phyloP scores from a whole-genome alignment of 1,140 invertebrate genomes.

The Conus ventricosus region DNA sequence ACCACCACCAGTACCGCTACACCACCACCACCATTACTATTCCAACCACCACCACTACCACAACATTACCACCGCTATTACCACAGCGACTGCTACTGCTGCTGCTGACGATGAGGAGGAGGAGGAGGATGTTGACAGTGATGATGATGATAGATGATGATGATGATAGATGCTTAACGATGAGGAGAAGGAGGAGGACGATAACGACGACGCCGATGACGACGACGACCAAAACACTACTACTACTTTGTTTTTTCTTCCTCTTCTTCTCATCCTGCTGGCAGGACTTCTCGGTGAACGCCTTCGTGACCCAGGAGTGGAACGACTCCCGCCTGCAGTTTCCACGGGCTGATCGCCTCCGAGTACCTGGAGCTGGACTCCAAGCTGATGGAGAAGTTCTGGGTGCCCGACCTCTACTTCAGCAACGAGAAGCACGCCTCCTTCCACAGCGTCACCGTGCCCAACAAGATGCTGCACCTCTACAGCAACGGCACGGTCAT shows the following conservation, averaged over 20 bases:
- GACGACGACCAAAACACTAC: too few species aligned
- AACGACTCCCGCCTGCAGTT: conserved; percentile 65
- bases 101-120: too few species aligned
- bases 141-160: too few species aligned
- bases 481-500: conserved; percentile 77
- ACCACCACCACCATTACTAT: too few species aligned
- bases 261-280: neutral
- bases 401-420: conserved; percentile 65
- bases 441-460: conserved; percentile 74
- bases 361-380: conserved; percentile 61
- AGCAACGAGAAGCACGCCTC: conserved; percentile 81
- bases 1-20: too few species aligned
- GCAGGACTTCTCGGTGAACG: conserved; percentile 72
- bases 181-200: neutral
- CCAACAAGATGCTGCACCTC: conserved; percentile 81
- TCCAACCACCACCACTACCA: too few species aligned
- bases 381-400: conserved; percentile 59
- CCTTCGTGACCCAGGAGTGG: conserved; percentile 73
- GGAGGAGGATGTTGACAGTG: too few species aligned
- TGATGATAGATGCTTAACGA: too few species aligned
- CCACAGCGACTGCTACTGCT: too few species aligned
- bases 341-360: conserved; percentile 46
- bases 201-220: too few species aligned
- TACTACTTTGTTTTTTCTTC: neutral
- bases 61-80: too few species aligned